phyloP scores from a whole-genome alignment of 1,140 invertebrate species.

The Amyelois transitella region DNA sequence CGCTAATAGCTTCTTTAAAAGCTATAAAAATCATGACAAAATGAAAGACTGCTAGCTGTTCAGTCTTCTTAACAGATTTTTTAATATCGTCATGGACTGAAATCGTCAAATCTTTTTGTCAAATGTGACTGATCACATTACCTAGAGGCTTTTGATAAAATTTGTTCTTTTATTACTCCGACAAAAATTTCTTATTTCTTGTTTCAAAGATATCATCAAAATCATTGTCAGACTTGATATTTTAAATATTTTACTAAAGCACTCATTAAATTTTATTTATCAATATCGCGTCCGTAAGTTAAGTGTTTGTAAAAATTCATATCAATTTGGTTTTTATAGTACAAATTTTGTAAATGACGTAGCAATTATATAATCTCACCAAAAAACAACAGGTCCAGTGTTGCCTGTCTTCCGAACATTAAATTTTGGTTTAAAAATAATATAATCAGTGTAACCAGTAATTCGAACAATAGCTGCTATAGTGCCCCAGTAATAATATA shows the following conservation, averaged over 20 bases:
- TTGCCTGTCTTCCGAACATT: constrained; percentile 6
- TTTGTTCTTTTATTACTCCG: no score
- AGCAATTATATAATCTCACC: not conserved
- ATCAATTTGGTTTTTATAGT: constrained; percentile 39
- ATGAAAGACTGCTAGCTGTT: no score
- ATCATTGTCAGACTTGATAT: no score
- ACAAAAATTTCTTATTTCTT: no score
- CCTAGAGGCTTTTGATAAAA: not conserved
- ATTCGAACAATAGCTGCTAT: constrained; percentile 32
- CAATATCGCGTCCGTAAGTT: not conserved
- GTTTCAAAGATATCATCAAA: no score
- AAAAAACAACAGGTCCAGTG: not conserved
- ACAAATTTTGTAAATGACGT: constrained; percentile 30
- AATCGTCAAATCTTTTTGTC: not conserved
- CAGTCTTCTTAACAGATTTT: no score
- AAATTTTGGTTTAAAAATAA: not conserved
- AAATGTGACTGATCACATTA: not conserved
- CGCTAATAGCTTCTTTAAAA: no score
- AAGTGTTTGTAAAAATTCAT: constrained; percentile 17
- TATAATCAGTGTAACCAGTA: constrained; percentile 27
- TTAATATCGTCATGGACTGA: not conserved
- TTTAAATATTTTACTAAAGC: not conserved
- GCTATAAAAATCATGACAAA: no score
- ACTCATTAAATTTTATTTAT: not conserved
- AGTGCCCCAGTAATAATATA: constrained; percentile 20